Conservation (phyloP, 2,113 vertebrate species). For the Rostratula benghalensis region DNA sequence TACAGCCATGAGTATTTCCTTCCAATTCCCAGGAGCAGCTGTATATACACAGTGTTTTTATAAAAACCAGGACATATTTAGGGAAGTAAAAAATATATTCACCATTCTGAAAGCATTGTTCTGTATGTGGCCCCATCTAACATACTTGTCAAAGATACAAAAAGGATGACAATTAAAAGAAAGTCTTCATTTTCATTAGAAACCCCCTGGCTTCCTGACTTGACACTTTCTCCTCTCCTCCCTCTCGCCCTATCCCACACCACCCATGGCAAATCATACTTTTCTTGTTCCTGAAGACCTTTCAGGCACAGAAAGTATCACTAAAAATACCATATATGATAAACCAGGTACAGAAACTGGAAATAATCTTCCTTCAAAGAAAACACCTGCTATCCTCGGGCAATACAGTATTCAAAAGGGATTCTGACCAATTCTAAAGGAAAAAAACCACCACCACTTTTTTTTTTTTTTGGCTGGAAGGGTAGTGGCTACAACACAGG, state of each 20-base stretch:
- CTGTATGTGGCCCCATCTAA: background rate
- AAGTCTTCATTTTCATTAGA: background rate
- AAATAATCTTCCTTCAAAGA: background rate
- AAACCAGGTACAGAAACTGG: background rate
- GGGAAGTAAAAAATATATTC: background rate
- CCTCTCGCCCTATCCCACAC: background rate
- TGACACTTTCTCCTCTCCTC: conserved; percentile 21
- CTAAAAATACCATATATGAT: background rate
- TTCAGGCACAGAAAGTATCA: background rate
- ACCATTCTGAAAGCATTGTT: background rate
- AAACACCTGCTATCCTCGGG: background rate
- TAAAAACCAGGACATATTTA: background rate
- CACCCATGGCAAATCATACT: background rate
- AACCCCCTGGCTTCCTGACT: background rate
- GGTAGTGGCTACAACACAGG: background rate
- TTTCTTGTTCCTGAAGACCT: background rate
- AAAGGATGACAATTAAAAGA: background rate
- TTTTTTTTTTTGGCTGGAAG: background rate
- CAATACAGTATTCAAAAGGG: background rate
- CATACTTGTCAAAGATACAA: background rate
- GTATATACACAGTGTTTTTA: background rate
- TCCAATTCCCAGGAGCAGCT: background rate
- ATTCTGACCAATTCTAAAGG: background rate
- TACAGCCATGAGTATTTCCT: background rate
- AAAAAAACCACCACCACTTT: background rate